These are phyloP conservation scores for silkworm (Bombyx mori) DNA, from an alignment of 1,140 invertebrate genomes.

Conservation along the genomic window ASM3026992v2 NC_085119.1:10627001-10627500, in stretches of 20 bases:
- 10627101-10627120: not conserved
- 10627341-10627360: not conserved
- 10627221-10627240: not conserved
- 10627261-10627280: not conserved
- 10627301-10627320: not conserved
- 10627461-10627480: conserved; percentile 59
- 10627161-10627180: not conserved
- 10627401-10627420: not conserved
- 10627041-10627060: not conserved
- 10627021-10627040: not conserved
- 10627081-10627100: not conserved
- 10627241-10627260: not conserved
- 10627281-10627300: not conserved
- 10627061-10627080: not conserved
- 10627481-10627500: conserved; percentile 35
- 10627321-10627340: not conserved
- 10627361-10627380: not conserved
- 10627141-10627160: not conserved
- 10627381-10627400: not conserved
- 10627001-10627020: not conserved
- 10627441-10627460: conserved; percentile 27
- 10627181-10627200: not conserved
- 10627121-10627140: not conserved
- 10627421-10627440: conserved; percentile 30
- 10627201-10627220: not conserved